Percentiles rank a stretch among this genome's conserved stretches.
Evolutionary conservation across 2,888 invertebrate genomes (phyloP).

Genomic region (Brassicogethes aeneus): DNA sequence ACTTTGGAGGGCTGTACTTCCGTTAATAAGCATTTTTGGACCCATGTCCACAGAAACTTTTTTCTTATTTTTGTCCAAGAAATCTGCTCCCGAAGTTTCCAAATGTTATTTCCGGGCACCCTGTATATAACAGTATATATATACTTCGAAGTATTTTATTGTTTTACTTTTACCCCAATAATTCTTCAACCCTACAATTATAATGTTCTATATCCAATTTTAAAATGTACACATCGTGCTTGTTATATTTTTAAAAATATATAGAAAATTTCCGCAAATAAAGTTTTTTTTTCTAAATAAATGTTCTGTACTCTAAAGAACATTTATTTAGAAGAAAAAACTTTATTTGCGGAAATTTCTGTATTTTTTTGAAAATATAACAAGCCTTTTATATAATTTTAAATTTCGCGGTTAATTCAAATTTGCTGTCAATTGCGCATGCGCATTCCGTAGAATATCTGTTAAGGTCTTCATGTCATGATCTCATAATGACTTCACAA

Average conservation of each 20-base stretch:
- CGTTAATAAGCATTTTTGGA: neutral
- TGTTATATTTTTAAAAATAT: too few relatives aligned
- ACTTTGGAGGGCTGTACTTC: too few relatives aligned
- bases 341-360: too few relatives aligned
- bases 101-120: neutral
- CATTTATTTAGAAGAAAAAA: too few relatives aligned
- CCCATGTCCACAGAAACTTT: neutral
- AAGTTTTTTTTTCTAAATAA: too few relatives aligned
- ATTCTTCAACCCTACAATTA: too few relatives aligned
- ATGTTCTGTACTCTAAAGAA: too few relatives aligned
- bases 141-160: neutral
- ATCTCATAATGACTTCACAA: neutral
- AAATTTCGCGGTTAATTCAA: neutral
- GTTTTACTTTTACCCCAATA: neutral
- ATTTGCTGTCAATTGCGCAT: neutral
- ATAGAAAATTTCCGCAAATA: too few relatives aligned
- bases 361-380: too few relatives aligned
- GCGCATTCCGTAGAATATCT: neutral
- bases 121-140: slow-evolving; percentile 1
- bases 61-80: too few relatives aligned
- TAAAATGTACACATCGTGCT: too few relatives aligned
- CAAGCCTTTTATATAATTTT: neutral
- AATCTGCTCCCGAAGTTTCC: neutral
- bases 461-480: neutral
- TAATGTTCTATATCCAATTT: too few relatives aligned